phyloP scores from a whole-genome alignment of 1,140 invertebrate genomes.

The Pachyrhynchus sulphureomaculatus region DNA sequence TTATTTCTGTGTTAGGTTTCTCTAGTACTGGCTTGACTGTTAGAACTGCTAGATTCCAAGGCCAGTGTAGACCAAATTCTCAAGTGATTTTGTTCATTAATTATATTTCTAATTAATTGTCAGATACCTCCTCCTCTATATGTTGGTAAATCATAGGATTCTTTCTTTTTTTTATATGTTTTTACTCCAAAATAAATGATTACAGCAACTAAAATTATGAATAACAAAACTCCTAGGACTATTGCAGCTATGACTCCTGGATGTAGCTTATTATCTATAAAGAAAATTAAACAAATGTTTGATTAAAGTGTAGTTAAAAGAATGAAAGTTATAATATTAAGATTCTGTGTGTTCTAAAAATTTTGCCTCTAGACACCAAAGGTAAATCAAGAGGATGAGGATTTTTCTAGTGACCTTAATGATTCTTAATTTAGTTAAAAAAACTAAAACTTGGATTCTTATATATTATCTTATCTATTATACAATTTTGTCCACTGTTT shows the following conservation, averaged over 20 bases:
- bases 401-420: too few relatives aligned
- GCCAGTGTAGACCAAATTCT: slow-evolving; percentile 17
- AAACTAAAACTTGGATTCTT: too few relatives aligned
- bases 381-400: too few relatives aligned
- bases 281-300: slow-evolving; percentile 19
- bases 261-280: slow-evolving; percentile 40
- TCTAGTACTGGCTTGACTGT: too few relatives aligned
- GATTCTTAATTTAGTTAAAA: too few relatives aligned
- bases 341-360: too few relatives aligned
- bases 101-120: slow-evolving; percentile 33
- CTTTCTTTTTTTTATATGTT: slow-evolving; percentile 34
- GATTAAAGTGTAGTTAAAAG: too few relatives aligned
- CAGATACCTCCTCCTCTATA: slow-evolving; percentile 42
- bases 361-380: too few relatives aligned
- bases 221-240: slow-evolving; percentile 52
- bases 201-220: slow-evolving; percentile 49
- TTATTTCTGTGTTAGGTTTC: too few relatives aligned
- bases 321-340: too few relatives aligned
- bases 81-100: slow-evolving; percentile 28
- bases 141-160: slow-evolving; percentile 49
- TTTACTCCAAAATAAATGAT: slow-evolving; percentile 45
- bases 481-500: too few relatives aligned
- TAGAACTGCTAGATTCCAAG: slow-evolving; percentile 21
- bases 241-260: slow-evolving; percentile 55
- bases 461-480: too few relatives aligned